Evolutionary conservation across 2,797 vertebrate species (phyloP), one percentile per base, ranked within the genome.

Genomic region (Buphagus erythrorhynchus): DNA sequence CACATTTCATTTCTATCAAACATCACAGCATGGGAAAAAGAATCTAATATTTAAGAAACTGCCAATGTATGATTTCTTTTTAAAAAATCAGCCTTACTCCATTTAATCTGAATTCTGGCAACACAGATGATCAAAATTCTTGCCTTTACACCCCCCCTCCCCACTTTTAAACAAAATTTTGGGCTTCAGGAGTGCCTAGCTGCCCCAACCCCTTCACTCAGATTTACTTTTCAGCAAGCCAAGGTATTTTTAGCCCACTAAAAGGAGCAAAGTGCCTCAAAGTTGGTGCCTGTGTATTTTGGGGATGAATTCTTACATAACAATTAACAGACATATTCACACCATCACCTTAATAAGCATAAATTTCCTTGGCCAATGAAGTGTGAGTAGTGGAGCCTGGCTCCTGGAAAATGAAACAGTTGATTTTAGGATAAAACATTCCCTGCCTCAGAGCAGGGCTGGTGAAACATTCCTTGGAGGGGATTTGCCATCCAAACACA

Each of bases 61-160:
- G 29, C 29, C 42, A 57, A 33, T 0, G 1, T n/a, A 19, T 8
- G 40, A 43, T 21, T 68, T 49, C 6, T 40, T 46, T n/a, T 14
- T 1, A 12, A 29, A 55, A 42, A 52, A 49, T 13, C 16, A 19
- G 2, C n/a, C 14, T 54, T 31, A 16, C 22, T 40, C 2, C 38
- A 67, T 59, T 84, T 48, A 22, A 71, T 42, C 9, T n/a, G 29
- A 35, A 62, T 75, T 81, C 24, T 10, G 24, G 57, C 18, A 71
- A 17, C 25, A 38, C 4, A 51, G 19, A 48, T 2, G 14, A 74
- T 16, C 10, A n/a, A 35, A 62, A 43, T n/a, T 68, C 38, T 48
- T 5, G 1, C 16, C 13, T 76, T 26, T 5, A 20, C 8, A 15
- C 29, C 31, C 7, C 7, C 4, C 25, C 6, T 1, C 1, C 3